These are phyloP conservation scores for Bombyx mandarina DNA, from an alignment of 1,140 invertebrate genomes.

Conservation along the genomic window DNA sequence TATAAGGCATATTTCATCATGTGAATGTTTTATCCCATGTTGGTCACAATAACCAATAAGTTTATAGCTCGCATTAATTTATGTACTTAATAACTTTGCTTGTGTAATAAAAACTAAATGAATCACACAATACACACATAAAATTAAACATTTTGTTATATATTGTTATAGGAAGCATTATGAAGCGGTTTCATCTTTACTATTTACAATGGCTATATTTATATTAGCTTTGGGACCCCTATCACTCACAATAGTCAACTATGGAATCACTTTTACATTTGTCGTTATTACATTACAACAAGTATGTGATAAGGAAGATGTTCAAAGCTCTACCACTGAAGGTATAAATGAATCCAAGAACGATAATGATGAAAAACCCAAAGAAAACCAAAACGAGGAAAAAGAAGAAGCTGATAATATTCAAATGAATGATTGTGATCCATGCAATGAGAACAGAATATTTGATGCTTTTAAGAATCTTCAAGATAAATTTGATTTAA, in stretches of 20 bases:
- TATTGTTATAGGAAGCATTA: constrained; percentile 66
- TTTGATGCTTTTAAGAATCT: constrained; percentile 46
- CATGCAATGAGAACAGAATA: constrained; percentile 46
- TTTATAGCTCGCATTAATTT: no score
- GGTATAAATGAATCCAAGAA: constrained; percentile 3
- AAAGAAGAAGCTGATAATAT: constrained; percentile 6
- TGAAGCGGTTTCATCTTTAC: constrained; percentile 54
- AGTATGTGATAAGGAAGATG: constrained; percentile 34
- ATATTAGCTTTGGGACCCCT: constrained; percentile 70
- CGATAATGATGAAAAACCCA: constrained; percentile 11
- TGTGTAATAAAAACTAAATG: no score
- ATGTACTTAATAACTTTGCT: no score
- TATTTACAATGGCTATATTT: constrained; percentile 66
- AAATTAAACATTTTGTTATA: constrained; percentile 3
- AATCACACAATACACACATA: no score
- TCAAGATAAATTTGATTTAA: constrained; percentile 40
- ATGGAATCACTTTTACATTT: constrained; percentile 69
- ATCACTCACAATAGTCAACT: constrained; percentile 72
- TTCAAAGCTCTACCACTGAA: neutral
- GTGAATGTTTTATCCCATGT: no score
- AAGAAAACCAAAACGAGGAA: constrained; percentile 5
- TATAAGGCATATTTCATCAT: no score
- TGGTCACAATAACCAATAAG: no score
- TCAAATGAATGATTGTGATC: constrained; percentile 28
- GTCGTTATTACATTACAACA: constrained; percentile 71